Conservation (phyloP, 2,888 invertebrate species). For the Scaptomyza tumidula region DNA sequence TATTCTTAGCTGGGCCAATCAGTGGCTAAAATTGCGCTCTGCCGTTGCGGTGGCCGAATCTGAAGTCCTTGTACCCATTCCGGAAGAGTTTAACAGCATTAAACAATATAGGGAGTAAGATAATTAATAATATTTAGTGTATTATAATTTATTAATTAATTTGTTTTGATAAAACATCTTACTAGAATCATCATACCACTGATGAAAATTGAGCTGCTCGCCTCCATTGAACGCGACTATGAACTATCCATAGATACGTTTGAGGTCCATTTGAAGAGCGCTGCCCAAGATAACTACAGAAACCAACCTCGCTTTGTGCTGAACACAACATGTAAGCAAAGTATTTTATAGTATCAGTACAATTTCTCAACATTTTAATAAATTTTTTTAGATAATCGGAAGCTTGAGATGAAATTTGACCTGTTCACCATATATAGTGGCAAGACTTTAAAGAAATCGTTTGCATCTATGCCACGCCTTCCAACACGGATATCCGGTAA, state of each 20-base stretch:
- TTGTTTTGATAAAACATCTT: neutral
- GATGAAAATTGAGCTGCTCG: constrained; percentile 81
- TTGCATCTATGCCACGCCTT: constrained; percentile 58
- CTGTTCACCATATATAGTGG: constrained; percentile 59
- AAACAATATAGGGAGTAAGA: constrained; percentile 87
- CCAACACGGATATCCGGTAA: constrained; percentile 58
- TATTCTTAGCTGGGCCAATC: constrained; percentile 88
- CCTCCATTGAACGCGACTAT: constrained; percentile 74
- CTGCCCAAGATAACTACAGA: constrained; percentile 37
- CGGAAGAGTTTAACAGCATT: constrained; percentile 86
- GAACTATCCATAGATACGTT: constrained; percentile 38
- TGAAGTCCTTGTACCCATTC: constrained; percentile 85
- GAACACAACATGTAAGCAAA: constrained; percentile 67
- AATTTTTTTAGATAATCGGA: constrained; percentile 20
- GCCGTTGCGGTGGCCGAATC: constrained; percentile 85
- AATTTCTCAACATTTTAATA: neutral
- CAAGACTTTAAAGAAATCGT: constrained; percentile 43
- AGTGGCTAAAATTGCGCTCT: constrained; percentile 87
- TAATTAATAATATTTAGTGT: too few relatives aligned
- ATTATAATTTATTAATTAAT: neutral
- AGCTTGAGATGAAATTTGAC: constrained; percentile 47
- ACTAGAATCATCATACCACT: constrained; percentile 79
- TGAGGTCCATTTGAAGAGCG: constrained; percentile 54
- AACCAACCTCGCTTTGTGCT: constrained; percentile 58
- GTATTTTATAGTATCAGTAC: neutral